Percentiles rank a stretch among this genome's conserved stretches.
Evolutionary conservation across 2,797 vertebrate species (phyloP).

Genomic region (Sebastolobus alascanus): DNA sequence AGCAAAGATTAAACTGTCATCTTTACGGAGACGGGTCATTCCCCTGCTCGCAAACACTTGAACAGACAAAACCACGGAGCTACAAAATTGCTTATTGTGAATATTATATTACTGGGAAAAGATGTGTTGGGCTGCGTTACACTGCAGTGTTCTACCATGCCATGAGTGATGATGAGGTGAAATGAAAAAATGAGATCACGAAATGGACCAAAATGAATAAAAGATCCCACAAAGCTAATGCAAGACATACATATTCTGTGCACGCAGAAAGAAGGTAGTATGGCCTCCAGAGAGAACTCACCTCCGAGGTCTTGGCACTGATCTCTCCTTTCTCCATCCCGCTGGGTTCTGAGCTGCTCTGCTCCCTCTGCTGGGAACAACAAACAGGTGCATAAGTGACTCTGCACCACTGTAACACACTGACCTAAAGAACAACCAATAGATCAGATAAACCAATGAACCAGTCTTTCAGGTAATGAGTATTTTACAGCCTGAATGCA

Average conservation of each 20-base stretch:
- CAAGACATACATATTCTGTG: background rate
- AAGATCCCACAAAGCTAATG: background rate
- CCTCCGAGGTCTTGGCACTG: constrained; percentile 66
- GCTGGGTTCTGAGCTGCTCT: constrained; percentile 68
- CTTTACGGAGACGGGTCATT: background rate
- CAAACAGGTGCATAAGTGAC: constrained; percentile 41
- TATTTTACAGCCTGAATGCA: background rate
- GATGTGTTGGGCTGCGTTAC: background rate
- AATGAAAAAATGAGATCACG: background rate
- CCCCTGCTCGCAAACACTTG: background rate
- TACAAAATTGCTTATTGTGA: too few species aligned
- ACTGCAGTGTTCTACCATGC: background rate
- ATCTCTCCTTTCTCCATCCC: constrained; percentile 58
- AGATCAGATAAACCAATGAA: background rate
- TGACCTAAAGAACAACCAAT: background rate
- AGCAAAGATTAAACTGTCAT: background rate
- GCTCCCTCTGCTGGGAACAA: constrained; percentile 76
- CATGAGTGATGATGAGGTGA: constrained; percentile 13
- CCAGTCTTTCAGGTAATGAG: background rate
- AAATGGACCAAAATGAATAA: background rate
- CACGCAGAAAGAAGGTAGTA: background rate
- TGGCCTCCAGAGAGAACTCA: constrained; percentile 58
- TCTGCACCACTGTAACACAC: background rate
- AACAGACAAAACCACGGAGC: too few species aligned
- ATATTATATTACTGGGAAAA: too few species aligned